phyloP scores from a whole-genome alignment of 2,797 vertebrate genomes.

The Mareca strepera region DNA sequence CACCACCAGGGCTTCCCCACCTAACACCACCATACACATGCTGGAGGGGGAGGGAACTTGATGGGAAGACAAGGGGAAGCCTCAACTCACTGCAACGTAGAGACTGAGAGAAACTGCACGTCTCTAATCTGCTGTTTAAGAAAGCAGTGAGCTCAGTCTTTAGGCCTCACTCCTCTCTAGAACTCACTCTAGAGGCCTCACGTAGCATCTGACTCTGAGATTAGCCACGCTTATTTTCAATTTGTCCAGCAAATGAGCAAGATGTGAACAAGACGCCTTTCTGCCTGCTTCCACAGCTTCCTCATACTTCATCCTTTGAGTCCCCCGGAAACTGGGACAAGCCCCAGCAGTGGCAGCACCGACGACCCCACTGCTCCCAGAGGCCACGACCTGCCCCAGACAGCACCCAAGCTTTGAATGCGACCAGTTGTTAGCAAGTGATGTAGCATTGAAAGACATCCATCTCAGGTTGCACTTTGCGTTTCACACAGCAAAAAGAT shows the following conservation, averaged over 20 bases:
- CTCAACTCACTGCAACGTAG: background rate
- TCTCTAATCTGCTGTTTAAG: background rate
- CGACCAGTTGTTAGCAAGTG: background rate
- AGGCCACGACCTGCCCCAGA: background rate
- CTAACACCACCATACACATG: fast-evolving
- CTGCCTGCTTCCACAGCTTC: background rate
- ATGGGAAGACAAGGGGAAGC: background rate
- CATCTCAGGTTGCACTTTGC: background rate
- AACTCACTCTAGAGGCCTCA: background rate
- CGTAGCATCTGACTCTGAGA: background rate
- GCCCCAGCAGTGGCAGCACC: background rate
- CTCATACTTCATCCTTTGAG: background rate
- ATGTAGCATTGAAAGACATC: background rate
- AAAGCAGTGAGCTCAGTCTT: background rate
- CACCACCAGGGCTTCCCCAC: background rate
- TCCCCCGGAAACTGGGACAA: background rate
- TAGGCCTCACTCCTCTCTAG: background rate
- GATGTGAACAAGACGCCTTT: background rate
- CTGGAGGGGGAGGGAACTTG: background rate
- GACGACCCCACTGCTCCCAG: background rate
- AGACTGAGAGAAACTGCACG: background rate
- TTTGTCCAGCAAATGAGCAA: background rate
- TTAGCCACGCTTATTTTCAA: background rate
- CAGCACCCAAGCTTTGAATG: fast-evolving
- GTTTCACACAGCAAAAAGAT: fast-evolving